phyloP scores from a whole-genome alignment of 1,140 invertebrate genomes.

The Drosophila biarmipes region DNA sequence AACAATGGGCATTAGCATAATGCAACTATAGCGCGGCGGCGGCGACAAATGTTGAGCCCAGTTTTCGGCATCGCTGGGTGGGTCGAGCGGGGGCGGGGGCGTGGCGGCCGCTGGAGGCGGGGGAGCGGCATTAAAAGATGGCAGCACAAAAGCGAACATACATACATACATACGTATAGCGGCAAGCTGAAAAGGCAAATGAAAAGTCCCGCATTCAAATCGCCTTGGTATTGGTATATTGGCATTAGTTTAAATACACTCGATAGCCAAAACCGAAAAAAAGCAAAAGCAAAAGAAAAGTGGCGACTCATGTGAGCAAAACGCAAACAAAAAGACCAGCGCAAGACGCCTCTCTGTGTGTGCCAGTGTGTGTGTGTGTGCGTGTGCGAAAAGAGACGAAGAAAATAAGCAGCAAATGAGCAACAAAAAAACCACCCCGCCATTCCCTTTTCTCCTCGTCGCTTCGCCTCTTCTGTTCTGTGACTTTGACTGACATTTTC shows the following conservation, averaged over 20 bases:
- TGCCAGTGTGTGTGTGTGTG: constrained; percentile 24
- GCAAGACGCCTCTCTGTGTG: constrained; percentile 60
- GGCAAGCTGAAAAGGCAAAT: constrained; percentile 47
- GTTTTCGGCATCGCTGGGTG: constrained; percentile 51
- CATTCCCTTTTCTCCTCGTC: constrained; percentile 39
- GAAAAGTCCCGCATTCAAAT: constrained; percentile 50
- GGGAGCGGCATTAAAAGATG: constrained; percentile 75
- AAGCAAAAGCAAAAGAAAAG: constrained; percentile 36
- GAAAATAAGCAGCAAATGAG: constrained; percentile 54
- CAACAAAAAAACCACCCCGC: constrained; percentile 57
- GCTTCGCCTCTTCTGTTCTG: constrained; percentile 25
- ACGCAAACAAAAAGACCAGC: constrained; percentile 68
- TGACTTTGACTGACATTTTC: constrained; percentile 73
- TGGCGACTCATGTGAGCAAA: constrained; percentile 67
- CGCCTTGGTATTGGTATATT: constrained; percentile 59
- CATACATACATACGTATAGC: constrained; percentile 48
- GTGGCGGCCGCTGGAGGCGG: constrained; percentile 32
- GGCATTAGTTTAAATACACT: constrained; percentile 59
- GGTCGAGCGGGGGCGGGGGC: constrained; percentile 17
- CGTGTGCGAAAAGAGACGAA: constrained; percentile 55
- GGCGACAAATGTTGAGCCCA: constrained; percentile 56
- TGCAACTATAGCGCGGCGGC: constrained; percentile 19
- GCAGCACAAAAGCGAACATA: constrained; percentile 70
- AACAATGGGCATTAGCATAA: constrained; percentile 29
- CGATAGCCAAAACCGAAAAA: constrained; percentile 60